These are phyloP conservation scores for Perizoma flavofasciatum DNA, from an alignment of 2,888 invertebrate species.

Conservation along the genomic window DNA sequence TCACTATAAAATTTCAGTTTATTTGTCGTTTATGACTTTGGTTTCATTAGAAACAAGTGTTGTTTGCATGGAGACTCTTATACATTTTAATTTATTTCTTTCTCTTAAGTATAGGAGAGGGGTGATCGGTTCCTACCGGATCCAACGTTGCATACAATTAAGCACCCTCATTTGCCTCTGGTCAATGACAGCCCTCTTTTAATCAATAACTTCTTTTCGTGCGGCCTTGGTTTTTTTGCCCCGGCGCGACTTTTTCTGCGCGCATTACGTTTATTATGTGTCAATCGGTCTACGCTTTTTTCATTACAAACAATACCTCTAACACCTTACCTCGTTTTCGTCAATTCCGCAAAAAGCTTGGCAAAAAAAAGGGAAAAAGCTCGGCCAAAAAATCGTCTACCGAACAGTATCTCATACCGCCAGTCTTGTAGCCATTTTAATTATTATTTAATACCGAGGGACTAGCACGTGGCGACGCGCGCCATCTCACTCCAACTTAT, in stretches of 20 bases:
- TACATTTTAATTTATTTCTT: constrained; percentile 51
- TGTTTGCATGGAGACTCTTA: constrained; percentile 43
- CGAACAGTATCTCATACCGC: constrained; percentile 79
- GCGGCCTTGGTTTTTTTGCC: constrained; percentile 80
- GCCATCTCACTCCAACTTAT: constrained; percentile 57
- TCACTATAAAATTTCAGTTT: constrained; percentile 1
- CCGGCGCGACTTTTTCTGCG: constrained; percentile 82
- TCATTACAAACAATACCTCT: constrained; percentile 47
- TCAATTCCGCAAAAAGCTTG: constrained; percentile 73
- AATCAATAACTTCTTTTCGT: constrained; percentile 84
- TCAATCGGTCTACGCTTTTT: constrained; percentile 70
- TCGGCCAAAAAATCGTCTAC: constrained; percentile 82
- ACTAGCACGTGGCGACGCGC: constrained; percentile 81
- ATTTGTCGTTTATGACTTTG: not conserved
- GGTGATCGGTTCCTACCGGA: constrained; percentile 64
- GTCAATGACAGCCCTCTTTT: constrained; percentile 83
- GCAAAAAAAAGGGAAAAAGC: constrained; percentile 80
- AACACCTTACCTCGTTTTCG: constrained; percentile 66
- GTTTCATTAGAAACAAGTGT: constrained; percentile 9
- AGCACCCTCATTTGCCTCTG: constrained; percentile 82
- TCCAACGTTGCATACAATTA: constrained; percentile 79
- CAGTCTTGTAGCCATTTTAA: constrained; percentile 83
- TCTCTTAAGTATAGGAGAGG: constrained; percentile 32
- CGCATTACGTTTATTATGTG: constrained; percentile 78
- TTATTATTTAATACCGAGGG: constrained; percentile 84